A percentile compares a stretch with the other conserved stretches of the same genome.
Conservation (phyloP, 1,140 invertebrate genomes). For the Trachymyrmex cornetzi region DNA sequence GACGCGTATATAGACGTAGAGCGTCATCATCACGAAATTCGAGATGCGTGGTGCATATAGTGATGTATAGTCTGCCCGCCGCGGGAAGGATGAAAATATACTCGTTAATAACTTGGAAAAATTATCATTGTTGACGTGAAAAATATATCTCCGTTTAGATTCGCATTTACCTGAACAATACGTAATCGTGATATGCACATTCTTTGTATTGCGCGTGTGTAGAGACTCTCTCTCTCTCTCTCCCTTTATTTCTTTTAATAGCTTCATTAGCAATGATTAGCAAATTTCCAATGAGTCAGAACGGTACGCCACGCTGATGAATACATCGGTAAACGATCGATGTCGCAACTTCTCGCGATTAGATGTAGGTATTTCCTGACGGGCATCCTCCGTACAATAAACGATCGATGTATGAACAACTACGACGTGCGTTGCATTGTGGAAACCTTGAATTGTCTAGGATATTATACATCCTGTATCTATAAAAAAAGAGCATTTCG, state of each 20-base stretch:
- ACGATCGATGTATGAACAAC: neutral
- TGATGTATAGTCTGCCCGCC: neutral
- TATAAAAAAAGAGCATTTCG: neutral
- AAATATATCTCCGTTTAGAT: neutral
- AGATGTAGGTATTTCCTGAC: neutral
- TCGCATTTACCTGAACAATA: neutral
- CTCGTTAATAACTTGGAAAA: slow-evolving; percentile 1
- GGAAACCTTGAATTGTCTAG: slow-evolving; percentile 28
- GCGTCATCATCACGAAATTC: neutral
- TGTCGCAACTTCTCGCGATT: neutral
- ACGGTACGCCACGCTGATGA: neutral
- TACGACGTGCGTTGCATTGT: neutral
- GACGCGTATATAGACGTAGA: neutral
- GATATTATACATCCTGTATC: slow-evolving; percentile 5
- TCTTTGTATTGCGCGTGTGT: neutral
- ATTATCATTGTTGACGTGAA: slow-evolving; percentile 15
- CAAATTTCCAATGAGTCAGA: slow-evolving; percentile 50
- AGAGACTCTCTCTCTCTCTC: neutral
- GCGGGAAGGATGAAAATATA: neutral
- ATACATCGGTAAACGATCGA: slow-evolving; percentile 19
- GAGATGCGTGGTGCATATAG: neutral
- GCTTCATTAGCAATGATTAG: slow-evolving; percentile 26
- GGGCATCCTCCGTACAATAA: neutral
- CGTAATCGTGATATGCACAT: slow-evolving; percentile 29
- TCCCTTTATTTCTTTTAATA: slow-evolving; percentile 7